These are phyloP conservation scores for Rhopalosiphum padi DNA, from an alignment of 1,140 invertebrate species.

Conservation along the genomic window DNA sequence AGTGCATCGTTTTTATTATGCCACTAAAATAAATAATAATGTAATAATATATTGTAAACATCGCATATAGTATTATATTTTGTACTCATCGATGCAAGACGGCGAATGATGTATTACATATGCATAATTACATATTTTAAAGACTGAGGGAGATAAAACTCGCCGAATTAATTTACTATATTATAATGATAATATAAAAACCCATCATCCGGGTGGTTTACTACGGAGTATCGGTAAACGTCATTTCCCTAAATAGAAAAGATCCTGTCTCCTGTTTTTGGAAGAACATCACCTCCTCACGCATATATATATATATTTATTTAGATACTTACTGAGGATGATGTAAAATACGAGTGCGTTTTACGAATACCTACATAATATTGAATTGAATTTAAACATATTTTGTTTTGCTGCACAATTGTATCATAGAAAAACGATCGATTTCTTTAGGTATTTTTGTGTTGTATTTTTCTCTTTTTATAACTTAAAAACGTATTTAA, in stretches of 20 bases:
- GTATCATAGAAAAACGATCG: neutral
- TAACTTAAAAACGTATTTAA: neutral
- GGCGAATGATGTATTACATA: neutral
- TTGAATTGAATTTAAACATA: neutral
- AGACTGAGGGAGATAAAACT: neutral
- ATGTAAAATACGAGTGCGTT: neutral
- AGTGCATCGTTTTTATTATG: neutral
- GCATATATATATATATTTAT: neutral
- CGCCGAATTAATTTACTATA: neutral
- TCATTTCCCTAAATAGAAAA: too few relatives aligned
- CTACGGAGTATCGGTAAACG: neutral
- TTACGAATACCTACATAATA: neutral
- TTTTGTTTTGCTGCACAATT: neutral
- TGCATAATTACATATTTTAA: too few relatives aligned
- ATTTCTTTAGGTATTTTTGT: neutral
- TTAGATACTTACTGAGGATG: neutral
- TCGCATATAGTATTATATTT: neutral
- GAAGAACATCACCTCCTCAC: neutral
- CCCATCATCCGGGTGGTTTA: neutral
- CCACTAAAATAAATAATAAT: too few relatives aligned
- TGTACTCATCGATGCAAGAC: neutral
- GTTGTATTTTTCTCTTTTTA: neutral
- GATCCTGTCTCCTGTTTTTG: too few relatives aligned
- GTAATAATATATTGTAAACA: neutral
- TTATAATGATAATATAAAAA: neutral